Evolutionary conservation across 2,113 vertebrate species (phyloP).

Genomic region (Micronycteris hirsuta): DNA sequence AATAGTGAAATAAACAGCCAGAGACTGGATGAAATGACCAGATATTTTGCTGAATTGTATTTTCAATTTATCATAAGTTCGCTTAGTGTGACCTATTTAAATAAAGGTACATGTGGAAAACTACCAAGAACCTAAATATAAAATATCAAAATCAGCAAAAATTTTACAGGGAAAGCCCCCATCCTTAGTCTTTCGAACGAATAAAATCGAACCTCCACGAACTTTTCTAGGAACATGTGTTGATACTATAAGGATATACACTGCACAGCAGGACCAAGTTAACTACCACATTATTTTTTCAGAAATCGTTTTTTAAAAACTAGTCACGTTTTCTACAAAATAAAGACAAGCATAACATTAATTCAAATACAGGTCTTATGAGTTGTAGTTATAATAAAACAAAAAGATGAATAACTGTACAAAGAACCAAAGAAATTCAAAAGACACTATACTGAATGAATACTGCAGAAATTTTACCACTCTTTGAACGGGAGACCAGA

Average conservation of each 20-base stretch:
- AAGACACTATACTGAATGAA: not conserved
- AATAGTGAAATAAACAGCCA: not conserved
- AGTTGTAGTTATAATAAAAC: conserved; percentile 17
- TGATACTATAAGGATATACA: not conserved
- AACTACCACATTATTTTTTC: not conserved
- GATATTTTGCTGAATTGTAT: not conserved
- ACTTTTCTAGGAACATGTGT: not conserved
- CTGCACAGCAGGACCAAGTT: not conserved
- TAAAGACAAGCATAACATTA: not conserved
- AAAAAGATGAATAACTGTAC: conserved; percentile 19
- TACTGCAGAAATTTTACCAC: not conserved
- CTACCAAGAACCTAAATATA: conserved; percentile 32
- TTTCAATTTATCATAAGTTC: conserved; percentile 14
- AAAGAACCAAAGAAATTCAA: not conserved
- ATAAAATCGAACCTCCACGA: not conserved
- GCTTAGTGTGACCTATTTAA: not conserved
- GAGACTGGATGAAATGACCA: not conserved
- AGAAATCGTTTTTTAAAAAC: conserved; percentile 36
- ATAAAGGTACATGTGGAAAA: conserved; percentile 42
- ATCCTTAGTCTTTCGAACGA: not conserved
- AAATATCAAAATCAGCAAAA: conserved; percentile 34
- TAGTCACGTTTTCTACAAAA: conserved; percentile 32
- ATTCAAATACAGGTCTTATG: conserved; percentile 12
- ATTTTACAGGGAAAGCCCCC: not conserved
- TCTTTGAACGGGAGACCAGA: not conserved